Conservation (phyloP, 2,797 vertebrate genomes). For the Hydrocynus forskahlii region DNA sequence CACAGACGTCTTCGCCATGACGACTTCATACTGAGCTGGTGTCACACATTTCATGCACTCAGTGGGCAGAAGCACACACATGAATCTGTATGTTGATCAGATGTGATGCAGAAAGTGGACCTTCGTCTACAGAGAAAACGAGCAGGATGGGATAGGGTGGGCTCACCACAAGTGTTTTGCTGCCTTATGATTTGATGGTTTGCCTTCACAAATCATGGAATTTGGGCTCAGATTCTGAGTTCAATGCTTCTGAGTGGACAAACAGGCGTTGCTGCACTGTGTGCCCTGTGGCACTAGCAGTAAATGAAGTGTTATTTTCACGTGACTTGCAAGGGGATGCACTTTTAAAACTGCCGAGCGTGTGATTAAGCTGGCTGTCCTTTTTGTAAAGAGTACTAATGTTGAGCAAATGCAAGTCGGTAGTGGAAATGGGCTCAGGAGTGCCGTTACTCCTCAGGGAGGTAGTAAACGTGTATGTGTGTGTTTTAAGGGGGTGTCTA, state of each 20-base stretch:
- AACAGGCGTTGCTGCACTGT: constrained; percentile 1
- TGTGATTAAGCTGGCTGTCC: constrained; percentile 34
- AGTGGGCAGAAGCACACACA: constrained; percentile 40
- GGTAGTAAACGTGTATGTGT: constrained; percentile 4
- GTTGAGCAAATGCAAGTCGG: constrained; percentile 37
- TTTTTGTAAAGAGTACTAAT: constrained; percentile 43
- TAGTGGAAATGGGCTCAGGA: constrained; percentile 2
- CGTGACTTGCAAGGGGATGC: constrained; percentile 37
- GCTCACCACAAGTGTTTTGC: constrained; percentile 41
- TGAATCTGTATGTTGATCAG: constrained; percentile 46
- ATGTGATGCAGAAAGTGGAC: constrained; percentile 44
- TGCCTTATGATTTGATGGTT: constrained; percentile 59
- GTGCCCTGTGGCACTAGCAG: constrained; percentile 20
- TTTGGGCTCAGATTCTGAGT: constrained; percentile 7
- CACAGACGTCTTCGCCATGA: neutral
- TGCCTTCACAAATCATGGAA: constrained; percentile 42
- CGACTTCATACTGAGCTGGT: neutral
- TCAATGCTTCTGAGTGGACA: constrained; percentile 21
- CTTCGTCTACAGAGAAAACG: constrained; percentile 28
- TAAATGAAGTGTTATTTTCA: constrained; percentile 34
- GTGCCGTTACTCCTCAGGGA: neutral
- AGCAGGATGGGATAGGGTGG: neutral
- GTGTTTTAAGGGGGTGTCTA: neutral
- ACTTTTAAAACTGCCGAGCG: constrained; percentile 52
- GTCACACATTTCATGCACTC: constrained; percentile 34